These are phyloP conservation scores for Phymatocera aterrima DNA, from an alignment of 2,888 invertebrate species.

Conservation along the genomic window DNA sequence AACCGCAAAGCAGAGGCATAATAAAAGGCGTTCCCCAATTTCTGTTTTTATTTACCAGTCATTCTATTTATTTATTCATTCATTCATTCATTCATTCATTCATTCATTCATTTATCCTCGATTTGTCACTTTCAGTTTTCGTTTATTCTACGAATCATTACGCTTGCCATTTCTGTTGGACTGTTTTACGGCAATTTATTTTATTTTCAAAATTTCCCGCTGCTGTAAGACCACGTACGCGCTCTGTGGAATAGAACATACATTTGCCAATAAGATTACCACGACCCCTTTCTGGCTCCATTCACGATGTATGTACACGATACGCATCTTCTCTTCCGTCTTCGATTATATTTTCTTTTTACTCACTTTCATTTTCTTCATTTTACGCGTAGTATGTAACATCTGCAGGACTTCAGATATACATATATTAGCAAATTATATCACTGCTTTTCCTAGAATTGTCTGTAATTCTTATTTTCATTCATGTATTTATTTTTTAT, in stretches of 20 bases:
- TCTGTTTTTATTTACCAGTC: not conserved
- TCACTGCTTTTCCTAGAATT: not conserved
- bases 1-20: constrained; percentile 39
- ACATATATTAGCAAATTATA: not conserved
- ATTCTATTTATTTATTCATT: not conserved
- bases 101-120: not conserved
- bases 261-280: constrained; percentile 3
- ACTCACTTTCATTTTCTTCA: not conserved
- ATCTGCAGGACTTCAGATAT: not conserved
- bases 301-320: not conserved
- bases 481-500: too few species aligned
- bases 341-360: not conserved
- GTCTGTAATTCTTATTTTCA: not conserved
- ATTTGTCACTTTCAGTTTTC: not conserved
- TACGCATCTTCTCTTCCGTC: not conserved
- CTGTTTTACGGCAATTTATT: not conserved
- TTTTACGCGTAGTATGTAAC: not conserved
- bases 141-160: not conserved
- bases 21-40: constrained; percentile 43
- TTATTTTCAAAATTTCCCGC: constrained; percentile 38
- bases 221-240: constrained; percentile 6
- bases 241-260: not conserved
- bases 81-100: not conserved
- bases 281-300: not conserved
- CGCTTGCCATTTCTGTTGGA: not conserved